phyloP scores from a whole-genome alignment of 2,797 vertebrate genomes.

The Rhinichthys osculus region DNA sequence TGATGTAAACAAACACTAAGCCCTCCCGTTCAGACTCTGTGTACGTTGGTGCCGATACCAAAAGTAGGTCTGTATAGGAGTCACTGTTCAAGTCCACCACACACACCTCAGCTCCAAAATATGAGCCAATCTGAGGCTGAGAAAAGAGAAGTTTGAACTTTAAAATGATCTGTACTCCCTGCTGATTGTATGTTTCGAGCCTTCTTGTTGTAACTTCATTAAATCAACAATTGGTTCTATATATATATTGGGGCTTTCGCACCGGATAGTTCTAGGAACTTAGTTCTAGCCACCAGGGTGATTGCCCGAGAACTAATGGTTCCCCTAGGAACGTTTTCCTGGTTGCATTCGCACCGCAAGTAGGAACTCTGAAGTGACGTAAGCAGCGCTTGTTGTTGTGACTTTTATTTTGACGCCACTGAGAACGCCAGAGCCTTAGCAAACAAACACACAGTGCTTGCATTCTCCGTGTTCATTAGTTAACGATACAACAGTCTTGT shows the following conservation, averaged over 20 bases:
- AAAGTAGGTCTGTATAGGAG: conserved; percentile 73
- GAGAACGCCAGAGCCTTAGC: no score
- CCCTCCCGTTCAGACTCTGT: conserved; percentile 69
- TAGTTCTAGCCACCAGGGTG: no score
- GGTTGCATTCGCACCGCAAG: no score
- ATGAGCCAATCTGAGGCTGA: conserved; percentile 82
- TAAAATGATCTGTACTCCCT: not conserved
- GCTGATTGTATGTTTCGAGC: not conserved
- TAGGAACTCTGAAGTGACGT: no score
- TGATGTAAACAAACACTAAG: conserved; percentile 72
- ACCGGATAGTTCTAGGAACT: no score
- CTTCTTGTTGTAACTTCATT: not conserved
- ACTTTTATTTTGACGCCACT: no score
- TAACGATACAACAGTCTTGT: no score
- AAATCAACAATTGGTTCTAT: not conserved
- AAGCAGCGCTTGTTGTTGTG: no score
- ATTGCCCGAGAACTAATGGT: no score
- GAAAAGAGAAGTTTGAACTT: not conserved
- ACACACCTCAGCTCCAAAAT: conserved; percentile 86
- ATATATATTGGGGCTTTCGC: not conserved
- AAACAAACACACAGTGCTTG: no score
- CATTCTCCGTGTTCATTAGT: no score
- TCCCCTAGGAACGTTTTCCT: no score
- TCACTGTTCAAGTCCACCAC: conserved; percentile 75
- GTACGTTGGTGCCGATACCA: conserved; percentile 85